These are phyloP conservation scores for Poecilus cupreus DNA, from an alignment of 2,888 invertebrate genomes.

Conservation along the genomic window DNA sequence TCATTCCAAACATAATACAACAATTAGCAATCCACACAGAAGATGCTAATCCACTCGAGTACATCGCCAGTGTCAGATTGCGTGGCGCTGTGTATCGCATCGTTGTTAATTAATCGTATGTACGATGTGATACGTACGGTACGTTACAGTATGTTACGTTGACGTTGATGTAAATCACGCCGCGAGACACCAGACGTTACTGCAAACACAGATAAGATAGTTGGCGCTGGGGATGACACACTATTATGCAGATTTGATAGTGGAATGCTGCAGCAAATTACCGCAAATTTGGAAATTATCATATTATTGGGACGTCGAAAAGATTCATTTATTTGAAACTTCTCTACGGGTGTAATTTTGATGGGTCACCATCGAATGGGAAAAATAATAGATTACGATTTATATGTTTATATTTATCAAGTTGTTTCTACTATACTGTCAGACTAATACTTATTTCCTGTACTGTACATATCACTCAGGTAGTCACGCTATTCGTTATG, in stretches of 20 bases:
- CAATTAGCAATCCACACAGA: background rate
- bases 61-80: background rate
- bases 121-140: background rate
- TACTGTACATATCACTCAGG: too few relatives aligned
- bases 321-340: too few relatives aligned
- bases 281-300: background rate
- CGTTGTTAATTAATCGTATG: slow-evolving; percentile 1
- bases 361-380: too few relatives aligned
- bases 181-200: slow-evolving; percentile 9
- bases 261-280: background rate
- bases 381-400: too few relatives aligned
- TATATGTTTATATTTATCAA: too few relatives aligned
- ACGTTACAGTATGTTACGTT: background rate
- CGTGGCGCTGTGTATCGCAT: background rate
- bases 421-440: too few relatives aligned
- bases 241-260: background rate
- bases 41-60: background rate
- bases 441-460: too few relatives aligned
- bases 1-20: too few relatives aligned
- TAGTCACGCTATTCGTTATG: too few relatives aligned
- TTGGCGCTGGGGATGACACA: background rate
- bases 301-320: too few relatives aligned
- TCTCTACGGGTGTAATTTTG: too few relatives aligned
- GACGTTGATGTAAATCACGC: slow-evolving; percentile 21
- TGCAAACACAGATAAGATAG: slow-evolving; percentile 30